Percentiles rank a stretch among this genome's conserved stretches.
phyloP scores from a whole-genome alignment of 2,888 invertebrate species.

The Bugula neritina region DNA sequence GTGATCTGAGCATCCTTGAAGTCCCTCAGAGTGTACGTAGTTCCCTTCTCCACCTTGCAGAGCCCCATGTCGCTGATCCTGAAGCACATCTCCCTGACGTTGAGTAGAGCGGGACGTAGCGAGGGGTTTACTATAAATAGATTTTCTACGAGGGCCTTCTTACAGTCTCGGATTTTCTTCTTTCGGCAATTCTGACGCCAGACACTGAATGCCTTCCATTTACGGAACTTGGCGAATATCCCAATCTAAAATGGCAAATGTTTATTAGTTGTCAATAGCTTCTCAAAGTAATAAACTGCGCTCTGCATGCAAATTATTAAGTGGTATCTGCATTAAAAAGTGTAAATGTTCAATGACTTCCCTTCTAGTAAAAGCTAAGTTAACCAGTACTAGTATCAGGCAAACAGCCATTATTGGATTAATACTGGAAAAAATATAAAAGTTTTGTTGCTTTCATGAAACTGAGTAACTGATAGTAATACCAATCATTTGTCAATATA shows the following conservation, averaged over 20 bases:
- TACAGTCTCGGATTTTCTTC: slow-evolving; percentile 63
- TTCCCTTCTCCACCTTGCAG: slow-evolving; percentile 52
- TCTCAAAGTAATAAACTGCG: too few relatives aligned
- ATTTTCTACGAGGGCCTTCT: slow-evolving; percentile 61
- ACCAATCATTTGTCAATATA: too few relatives aligned
- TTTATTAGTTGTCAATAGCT: too few relatives aligned
- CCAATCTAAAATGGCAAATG: slow-evolving; percentile 47
- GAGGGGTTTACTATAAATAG: slow-evolving; percentile 70
- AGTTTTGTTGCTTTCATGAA: too few relatives aligned
- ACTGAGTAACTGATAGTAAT: too few relatives aligned
- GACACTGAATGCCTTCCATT: slow-evolving; percentile 67
- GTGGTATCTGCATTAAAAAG: too few relatives aligned
- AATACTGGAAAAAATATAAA: too few relatives aligned
- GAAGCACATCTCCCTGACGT: slow-evolving; percentile 60
- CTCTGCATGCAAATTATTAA: too few relatives aligned
- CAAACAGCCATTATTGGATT: too few relatives aligned
- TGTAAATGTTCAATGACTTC: too few relatives aligned
- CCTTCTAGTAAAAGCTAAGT: too few relatives aligned
- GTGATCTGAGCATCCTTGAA: slow-evolving; percentile 51
- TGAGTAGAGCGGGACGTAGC: slow-evolving; percentile 66
- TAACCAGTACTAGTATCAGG: too few relatives aligned
- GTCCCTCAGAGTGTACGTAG: slow-evolving; percentile 50
- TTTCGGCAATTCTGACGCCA: slow-evolving; percentile 71
- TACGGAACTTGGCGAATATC: slow-evolving; percentile 52
- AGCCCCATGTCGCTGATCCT: slow-evolving; percentile 54